Percentiles rank a stretch among this genome's conserved stretches.
These are phyloP conservation scores for Folsomia candida DNA, from an alignment of 2,888 invertebrate genomes.

Conservation along the genomic window DNA sequence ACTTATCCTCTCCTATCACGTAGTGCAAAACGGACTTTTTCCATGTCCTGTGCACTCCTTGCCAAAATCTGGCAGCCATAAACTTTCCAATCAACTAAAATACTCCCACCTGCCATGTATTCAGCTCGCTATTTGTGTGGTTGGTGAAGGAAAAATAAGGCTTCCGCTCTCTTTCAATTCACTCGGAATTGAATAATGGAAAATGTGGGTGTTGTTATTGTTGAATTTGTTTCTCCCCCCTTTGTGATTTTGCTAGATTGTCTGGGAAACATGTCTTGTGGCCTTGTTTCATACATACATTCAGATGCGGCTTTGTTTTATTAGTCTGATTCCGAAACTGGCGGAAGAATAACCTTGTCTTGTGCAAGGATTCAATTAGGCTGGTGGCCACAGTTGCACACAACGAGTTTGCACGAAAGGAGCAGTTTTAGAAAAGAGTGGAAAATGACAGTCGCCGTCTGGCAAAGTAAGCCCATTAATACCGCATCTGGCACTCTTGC, in stretches of 20 bases:
- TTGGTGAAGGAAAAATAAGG: slow-evolving; percentile 13
- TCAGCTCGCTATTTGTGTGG: not conserved
- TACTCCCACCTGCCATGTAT: slow-evolving; percentile 35
- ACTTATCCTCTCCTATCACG: slow-evolving; percentile 14
- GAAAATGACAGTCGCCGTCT: not conserved
- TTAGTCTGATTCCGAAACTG: not conserved
- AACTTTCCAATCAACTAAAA: slow-evolving; percentile 42
- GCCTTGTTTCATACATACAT: not conserved
- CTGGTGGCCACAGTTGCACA: not conserved
- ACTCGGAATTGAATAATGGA: slow-evolving; percentile 5
- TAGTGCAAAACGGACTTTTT: not conserved
- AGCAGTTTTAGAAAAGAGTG: not conserved
- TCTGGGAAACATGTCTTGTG: too few relatives aligned
- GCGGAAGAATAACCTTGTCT: not conserved
- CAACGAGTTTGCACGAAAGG: not conserved
- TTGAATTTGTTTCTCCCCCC: too few relatives aligned
- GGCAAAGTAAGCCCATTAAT: not conserved
- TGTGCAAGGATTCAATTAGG: not conserved
- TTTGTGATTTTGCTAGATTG: too few relatives aligned
- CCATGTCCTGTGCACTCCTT: not conserved
- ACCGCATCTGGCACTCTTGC: not conserved
- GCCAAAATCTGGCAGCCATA: slow-evolving; percentile 32
- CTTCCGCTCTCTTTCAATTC: not conserved
- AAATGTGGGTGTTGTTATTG: not conserved
- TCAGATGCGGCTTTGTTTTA: not conserved